These are phyloP conservation scores for Latrodectus geometricus DNA, from an alignment of 1,140 invertebrate species.

Conservation along the genomic window DNA sequence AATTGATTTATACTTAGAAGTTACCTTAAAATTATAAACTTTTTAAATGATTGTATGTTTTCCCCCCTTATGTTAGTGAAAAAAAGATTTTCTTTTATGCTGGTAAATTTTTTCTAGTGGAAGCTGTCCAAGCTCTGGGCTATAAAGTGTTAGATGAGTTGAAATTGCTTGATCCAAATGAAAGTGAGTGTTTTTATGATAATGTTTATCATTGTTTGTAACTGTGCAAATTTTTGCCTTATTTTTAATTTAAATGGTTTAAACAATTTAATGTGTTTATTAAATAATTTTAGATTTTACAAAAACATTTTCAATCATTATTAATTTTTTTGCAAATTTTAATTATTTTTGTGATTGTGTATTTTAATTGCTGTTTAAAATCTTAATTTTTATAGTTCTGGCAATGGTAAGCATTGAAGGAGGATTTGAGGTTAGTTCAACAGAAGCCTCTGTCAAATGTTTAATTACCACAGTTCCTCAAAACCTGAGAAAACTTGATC, in stretches of 20 bases:
- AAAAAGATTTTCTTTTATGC: background rate
- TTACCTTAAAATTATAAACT: no score
- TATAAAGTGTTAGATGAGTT: conserved; percentile 89
- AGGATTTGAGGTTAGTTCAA: conserved; percentile 65
- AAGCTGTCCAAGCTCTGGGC: conserved; percentile 90
- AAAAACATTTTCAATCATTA: no score
- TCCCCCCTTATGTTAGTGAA: no score
- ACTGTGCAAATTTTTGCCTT: no score
- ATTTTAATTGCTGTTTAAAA: no score
- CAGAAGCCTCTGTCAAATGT: conserved; percentile 86
- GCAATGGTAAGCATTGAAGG: conserved; percentile 69
- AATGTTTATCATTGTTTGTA: background rate
- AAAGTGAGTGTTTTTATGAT: conserved; percentile 69
- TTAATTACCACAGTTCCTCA: conserved; percentile 93
- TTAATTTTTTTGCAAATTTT: no score
- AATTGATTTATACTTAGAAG: no score
- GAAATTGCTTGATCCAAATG: conserved; percentile 73
- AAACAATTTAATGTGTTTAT: no score
- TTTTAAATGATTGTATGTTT: no score
- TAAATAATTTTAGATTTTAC: no score
- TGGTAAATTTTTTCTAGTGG: conserved; percentile 72
- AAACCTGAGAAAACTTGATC: conserved; percentile 91
- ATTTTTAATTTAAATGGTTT: no score
- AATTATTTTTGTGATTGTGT: no score
- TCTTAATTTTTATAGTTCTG: conserved; percentile 65